A percentile compares a stretch with the other conserved stretches of the same genome.
These are phyloP conservation scores for Itoplectis maculator DNA, from an alignment of 2,888 invertebrate genomes.

Conservation along the genomic window DNA sequence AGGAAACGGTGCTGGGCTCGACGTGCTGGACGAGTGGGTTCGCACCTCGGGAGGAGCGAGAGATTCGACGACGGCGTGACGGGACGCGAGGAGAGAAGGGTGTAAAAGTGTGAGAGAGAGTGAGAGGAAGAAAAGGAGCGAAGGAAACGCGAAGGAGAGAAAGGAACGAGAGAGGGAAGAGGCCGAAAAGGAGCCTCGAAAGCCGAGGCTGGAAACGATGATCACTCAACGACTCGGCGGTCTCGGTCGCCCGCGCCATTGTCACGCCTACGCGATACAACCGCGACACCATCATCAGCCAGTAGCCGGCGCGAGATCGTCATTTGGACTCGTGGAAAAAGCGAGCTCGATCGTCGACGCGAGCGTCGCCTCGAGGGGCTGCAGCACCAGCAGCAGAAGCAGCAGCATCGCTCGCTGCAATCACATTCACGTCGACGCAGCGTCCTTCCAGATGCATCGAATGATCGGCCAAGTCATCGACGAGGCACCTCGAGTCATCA, in stretches of 20 bases:
- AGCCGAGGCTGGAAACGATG: conserved; percentile 64
- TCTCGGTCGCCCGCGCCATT: conserved; percentile 58
- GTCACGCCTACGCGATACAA: conserved; percentile 54
- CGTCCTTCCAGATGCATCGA: conserved; percentile 19
- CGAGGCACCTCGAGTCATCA: background rate
- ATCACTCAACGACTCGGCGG: conserved; percentile 62
- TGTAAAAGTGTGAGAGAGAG: background rate
- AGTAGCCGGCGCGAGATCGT: conserved; percentile 51
- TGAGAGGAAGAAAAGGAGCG: background rate
- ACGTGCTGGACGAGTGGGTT: no score
- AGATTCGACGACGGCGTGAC: background rate
- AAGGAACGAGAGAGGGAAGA: background rate
- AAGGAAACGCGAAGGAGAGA: background rate
- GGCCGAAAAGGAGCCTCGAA: conserved; percentile 40
- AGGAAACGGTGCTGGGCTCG: no score
- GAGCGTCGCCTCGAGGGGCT: conserved; percentile 41
- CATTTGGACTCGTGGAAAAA: conserved; percentile 54
- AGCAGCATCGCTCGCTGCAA: conserved; percentile 32
- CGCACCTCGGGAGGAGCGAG: background rate
- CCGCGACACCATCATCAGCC: conserved; percentile 33
- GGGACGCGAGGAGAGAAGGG: background rate
- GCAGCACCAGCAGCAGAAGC: no score
- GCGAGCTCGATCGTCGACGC: conserved; percentile 55
- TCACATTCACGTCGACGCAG: conserved; percentile 52
- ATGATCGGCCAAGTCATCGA: background rate